A percentile compares a stretch with the other conserved stretches of the same genome.
Evolutionary conservation across 2,888 invertebrate genomes (phyloP).

Genomic region (Nemotelus pantherinus): DNA sequence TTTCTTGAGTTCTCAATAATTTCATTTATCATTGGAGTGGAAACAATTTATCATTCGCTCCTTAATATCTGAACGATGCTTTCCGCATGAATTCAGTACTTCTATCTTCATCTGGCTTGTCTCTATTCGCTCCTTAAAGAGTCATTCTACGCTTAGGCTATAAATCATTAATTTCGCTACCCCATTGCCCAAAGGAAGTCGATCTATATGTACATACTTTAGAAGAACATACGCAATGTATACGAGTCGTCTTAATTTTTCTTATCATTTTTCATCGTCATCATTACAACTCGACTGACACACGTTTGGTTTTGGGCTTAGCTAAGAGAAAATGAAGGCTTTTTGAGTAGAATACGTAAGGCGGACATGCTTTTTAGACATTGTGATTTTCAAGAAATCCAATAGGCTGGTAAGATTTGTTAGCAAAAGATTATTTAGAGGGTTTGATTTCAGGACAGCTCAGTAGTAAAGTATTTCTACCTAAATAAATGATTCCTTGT

Average conservation of each 20-base stretch:
- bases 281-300: not conserved
- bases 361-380: no score
- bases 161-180: conserved; percentile 41
- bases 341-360: no score
- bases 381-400: no score
- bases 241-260: conserved; percentile 41
- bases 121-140: conserved; percentile 23
- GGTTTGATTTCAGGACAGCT: no score
- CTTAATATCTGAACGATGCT: conserved; percentile 40
- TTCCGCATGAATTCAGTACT: conserved; percentile 37
- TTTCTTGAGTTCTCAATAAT: conserved; percentile 34
- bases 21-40: conserved; percentile 40
- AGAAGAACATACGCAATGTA: conserved; percentile 22
- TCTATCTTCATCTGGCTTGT: conserved; percentile 18
- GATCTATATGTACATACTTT: not conserved
- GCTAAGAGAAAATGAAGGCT: no score
- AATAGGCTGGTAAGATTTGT: no score
- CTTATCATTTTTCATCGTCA: conserved; percentile 42
- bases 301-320: no score
- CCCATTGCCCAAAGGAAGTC: conserved; percentile 1
- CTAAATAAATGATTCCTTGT: no score
- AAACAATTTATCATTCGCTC: conserved; percentile 41
- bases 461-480: no score
- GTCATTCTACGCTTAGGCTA: not conserved
- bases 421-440: no score